phyloP scores from a whole-genome alignment of 2,888 invertebrate species.

The Bellardia pandia region DNA sequence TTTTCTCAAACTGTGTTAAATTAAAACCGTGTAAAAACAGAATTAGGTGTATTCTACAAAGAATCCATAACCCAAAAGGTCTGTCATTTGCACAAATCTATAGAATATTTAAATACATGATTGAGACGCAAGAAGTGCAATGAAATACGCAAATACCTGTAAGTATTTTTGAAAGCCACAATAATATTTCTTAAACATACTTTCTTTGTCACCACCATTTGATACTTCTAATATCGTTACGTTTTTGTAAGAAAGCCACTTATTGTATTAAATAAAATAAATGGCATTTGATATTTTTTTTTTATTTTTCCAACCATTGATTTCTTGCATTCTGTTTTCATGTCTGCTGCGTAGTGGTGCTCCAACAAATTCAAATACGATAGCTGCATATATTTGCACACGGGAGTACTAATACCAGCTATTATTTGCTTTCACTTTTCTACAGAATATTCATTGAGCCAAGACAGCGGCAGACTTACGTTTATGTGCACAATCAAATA shows the following conservation, averaged over 20 bases:
- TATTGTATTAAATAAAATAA: constrained; percentile 43
- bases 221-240: no score
- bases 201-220: no score
- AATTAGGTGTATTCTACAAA: neutral
- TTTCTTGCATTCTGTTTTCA: constrained; percentile 35
- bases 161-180: no score
- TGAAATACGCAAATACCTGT: no score
- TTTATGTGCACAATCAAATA: constrained; percentile 6
- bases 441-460: constrained; percentile 23
- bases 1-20: no score
- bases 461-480: constrained; percentile 9
- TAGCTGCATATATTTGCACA: no score
- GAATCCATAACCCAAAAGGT: no score
- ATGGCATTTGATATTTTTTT: constrained; percentile 32
- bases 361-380: neutral
- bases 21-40: no score
- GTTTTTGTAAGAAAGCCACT: constrained; percentile 4
- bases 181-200: no score
- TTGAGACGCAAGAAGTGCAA: no score
- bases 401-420: no score
- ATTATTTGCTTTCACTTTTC: constrained; percentile 7
- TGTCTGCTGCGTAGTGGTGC: neutral
- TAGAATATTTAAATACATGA: neutral
- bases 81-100: constrained; percentile 20
- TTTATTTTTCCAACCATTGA: constrained; percentile 40